These are phyloP conservation scores for Elanus axillaris DNA, from an alignment of 2,113 vertebrate genomes.

Conservation along the genomic window DNA sequence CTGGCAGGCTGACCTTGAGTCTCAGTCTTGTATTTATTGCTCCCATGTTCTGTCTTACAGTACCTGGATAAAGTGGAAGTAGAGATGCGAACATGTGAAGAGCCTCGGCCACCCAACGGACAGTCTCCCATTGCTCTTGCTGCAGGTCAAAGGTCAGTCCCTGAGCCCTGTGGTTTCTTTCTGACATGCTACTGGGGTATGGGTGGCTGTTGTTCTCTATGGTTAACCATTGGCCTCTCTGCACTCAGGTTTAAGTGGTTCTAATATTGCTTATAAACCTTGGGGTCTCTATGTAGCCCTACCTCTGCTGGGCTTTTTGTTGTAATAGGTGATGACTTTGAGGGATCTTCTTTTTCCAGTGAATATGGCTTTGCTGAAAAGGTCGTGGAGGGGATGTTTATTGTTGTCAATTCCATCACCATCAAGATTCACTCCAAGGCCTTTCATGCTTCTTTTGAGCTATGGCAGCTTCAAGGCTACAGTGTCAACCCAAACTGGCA, in stretches of 20 bases:
- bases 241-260: neutral
- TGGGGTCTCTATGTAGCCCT: neutral
- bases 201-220: neutral
- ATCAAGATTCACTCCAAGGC: constrained; percentile 95
- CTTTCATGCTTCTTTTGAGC: constrained; percentile 94
- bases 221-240: neutral
- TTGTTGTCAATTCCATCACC: constrained; percentile 92
- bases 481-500: constrained; percentile 96
- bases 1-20: neutral
- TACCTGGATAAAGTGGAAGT: constrained; percentile 98
- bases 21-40: neutral
- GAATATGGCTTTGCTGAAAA: constrained; percentile 99
- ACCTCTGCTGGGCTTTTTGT: neutral
- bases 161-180: neutral
- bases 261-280: neutral
- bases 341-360: constrained; percentile 62
- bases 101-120: constrained; percentile 92
- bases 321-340: neutral
- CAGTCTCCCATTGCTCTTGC: constrained; percentile 96
- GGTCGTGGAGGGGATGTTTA: constrained; percentile 98
- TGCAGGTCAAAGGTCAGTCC: constrained; percentile 89
- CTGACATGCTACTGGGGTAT: neutral
- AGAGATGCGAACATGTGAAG: constrained; percentile 97
- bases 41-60: constrained; percentile 64
- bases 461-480: constrained; percentile 97